A percentile compares a stretch with the other conserved stretches of the same genome.
Conservation (phyloP, 2,113 vertebrate genomes). For the Mastomys coucha region DNA sequence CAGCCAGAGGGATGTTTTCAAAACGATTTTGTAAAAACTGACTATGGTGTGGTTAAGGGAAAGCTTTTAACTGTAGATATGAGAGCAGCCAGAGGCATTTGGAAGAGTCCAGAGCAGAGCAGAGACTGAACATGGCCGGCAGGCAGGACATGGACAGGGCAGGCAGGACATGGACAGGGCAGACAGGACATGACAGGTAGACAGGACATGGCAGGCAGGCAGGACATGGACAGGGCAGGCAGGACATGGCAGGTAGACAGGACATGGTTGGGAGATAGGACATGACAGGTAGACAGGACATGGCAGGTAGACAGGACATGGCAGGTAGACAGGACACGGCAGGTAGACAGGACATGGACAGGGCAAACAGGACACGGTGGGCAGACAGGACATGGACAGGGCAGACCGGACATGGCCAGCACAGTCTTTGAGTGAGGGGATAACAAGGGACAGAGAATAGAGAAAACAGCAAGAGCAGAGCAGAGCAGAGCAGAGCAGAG, state of each 20-base stretch:
- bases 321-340: too few species aligned
- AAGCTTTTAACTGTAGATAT: background rate
- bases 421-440: background rate
- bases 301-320: too few species aligned
- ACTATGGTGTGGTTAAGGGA: background rate
- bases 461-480: background rate
- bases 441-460: background rate
- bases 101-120: background rate
- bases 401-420: background rate
- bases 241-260: too few species aligned
- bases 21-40: background rate
- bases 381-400: background rate
- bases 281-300: too few species aligned
- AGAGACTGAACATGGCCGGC: background rate
- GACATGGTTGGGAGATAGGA: too few species aligned
- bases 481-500: too few species aligned
- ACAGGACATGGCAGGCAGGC: too few species aligned
- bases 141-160: background rate
- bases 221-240: background rate
- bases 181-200: background rate
- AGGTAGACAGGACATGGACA: background rate
- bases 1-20: background rate
- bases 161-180: background rate
- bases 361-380: background rate
- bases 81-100: background rate